Conservation (phyloP, 2,888 invertebrate genomes). For the Allacma fusca region DNA sequence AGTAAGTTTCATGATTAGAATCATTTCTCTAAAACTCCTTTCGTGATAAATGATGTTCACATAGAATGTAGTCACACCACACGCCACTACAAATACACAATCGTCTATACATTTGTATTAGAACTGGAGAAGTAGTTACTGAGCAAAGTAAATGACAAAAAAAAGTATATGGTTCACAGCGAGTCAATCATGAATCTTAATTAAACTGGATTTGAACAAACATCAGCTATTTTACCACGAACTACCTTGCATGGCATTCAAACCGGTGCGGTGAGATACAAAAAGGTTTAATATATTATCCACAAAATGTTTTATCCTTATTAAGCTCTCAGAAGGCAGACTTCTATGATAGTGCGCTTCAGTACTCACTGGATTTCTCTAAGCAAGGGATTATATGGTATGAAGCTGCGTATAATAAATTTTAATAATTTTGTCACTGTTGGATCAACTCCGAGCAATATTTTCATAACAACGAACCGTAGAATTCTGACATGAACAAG, state of each 20-base stretch:
- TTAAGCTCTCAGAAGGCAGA: too few relatives aligned
- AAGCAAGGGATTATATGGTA: too few relatives aligned
- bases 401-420: too few relatives aligned
- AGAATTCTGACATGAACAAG: too few relatives aligned
- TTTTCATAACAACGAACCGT: too few relatives aligned
- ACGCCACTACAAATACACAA: background rate
- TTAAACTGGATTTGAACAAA: background rate
- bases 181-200: background rate
- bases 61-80: background rate
- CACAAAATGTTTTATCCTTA: background rate
- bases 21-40: background rate
- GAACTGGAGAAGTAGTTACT: background rate
- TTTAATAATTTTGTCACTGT: too few relatives aligned
- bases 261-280: background rate
- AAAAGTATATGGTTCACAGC: background rate
- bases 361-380: too few relatives aligned
- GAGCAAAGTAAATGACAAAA: background rate
- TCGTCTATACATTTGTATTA: background rate
- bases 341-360: too few relatives aligned
- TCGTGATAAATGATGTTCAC: background rate
- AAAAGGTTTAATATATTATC: background rate
- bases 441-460: too few relatives aligned
- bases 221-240: background rate
- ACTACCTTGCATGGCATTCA: slow-evolving; percentile 13
- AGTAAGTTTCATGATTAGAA: background rate